These are phyloP conservation scores for Cardinalis cardinalis DNA, from an alignment of 2,113 vertebrate genomes.

Conservation along the genomic window DNA sequence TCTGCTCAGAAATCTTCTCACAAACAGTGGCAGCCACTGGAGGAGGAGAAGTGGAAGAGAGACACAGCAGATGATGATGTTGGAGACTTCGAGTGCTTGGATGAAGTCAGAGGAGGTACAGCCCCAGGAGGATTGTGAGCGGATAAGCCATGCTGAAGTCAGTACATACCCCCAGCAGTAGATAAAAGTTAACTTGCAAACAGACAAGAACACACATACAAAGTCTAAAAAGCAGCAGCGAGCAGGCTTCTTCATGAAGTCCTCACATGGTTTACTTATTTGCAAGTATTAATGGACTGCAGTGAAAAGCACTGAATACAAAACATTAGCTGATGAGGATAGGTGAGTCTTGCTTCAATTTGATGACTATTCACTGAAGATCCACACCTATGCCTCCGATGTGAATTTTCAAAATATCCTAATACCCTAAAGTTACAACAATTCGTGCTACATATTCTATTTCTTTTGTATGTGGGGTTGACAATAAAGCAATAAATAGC, in stretches of 20 bases:
- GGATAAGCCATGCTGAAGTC: background rate
- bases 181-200: background rate
- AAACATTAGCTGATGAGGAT: background rate
- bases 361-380: background rate
- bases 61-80: background rate
- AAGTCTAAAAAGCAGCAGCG: background rate
- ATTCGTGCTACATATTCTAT: background rate
- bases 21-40: background rate
- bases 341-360: background rate
- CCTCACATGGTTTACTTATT: background rate
- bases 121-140: rapidly evolving
- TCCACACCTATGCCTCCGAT: background rate
- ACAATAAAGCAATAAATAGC: background rate
- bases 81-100: background rate
- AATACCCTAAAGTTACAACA: background rate
- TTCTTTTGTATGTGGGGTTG: rapidly evolving
- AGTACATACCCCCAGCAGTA: rapidly evolving
- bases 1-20: background rate
- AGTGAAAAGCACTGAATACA: background rate
- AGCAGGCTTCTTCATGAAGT: background rate
- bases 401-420: background rate
- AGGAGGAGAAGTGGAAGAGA: background rate
- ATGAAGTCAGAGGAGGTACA: background rate
- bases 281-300: background rate
- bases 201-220: background rate